phyloP scores from a whole-genome alignment of 2,888 invertebrate species.

The Polymixis flavicincta region DNA sequence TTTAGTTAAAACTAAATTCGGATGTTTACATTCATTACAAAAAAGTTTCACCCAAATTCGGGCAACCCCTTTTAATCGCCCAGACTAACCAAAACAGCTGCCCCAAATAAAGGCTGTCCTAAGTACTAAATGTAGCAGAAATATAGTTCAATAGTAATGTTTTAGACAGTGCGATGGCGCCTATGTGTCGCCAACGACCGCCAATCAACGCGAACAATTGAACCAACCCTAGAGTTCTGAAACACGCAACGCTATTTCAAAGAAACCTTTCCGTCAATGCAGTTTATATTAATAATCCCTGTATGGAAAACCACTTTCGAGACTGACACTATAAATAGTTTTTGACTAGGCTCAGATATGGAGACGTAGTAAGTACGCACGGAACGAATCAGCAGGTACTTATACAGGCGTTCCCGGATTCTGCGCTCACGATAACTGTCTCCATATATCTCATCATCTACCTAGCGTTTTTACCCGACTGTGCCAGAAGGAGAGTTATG shows the following conservation, averaged over 20 bases:
- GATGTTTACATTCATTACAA: not conserved
- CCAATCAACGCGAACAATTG: conserved; percentile 76
- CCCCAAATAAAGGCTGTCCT: conserved; percentile 11
- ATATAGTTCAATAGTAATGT: conserved; percentile 39
- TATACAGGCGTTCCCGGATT: not conserved
- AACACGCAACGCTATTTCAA: conserved; percentile 74
- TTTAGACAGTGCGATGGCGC: conserved; percentile 73
- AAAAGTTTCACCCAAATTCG: conserved; percentile 3
- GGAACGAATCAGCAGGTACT: not conserved
- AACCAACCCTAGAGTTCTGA: conserved; percentile 60
- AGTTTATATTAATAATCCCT: conserved; percentile 30
- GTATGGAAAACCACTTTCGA: conserved; percentile 21
- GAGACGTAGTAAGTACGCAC: not conserved
- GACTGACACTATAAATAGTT: not conserved
- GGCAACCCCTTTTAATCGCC: conserved; percentile 2
- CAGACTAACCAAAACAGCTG: conserved; percentile 28
- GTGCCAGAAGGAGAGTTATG: no score
- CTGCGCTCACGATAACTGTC: not conserved
- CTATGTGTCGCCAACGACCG: conserved; percentile 71
- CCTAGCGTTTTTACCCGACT: no score
- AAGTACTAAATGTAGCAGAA: conserved; percentile 18
- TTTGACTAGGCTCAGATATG: not conserved
- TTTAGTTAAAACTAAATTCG: not conserved
- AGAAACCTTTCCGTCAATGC: conserved; percentile 64
- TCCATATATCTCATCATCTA: not conserved